phyloP scores from a whole-genome alignment of 2,888 invertebrate species.

The Synergus japonicus region DNA sequence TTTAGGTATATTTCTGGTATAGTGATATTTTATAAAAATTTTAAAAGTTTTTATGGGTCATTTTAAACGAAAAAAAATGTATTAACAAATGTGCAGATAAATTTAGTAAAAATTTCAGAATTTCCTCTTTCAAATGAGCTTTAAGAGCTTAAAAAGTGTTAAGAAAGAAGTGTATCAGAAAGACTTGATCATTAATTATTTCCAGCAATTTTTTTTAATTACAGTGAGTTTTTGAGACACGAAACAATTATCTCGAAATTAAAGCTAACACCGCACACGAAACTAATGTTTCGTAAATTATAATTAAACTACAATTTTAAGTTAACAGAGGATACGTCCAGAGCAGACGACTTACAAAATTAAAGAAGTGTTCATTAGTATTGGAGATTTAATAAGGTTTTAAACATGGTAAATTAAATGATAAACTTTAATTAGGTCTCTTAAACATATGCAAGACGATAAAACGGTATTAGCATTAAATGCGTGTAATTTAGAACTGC shows the following conservation, averaged over 20 bases:
- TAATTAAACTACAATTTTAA: background rate
- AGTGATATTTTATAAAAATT: no score
- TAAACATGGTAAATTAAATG: slow-evolving; percentile 18
- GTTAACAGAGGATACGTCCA: background rate
- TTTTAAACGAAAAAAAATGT: no score
- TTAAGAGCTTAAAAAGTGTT: no score
- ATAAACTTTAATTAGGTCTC: slow-evolving; percentile 9
- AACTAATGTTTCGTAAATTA: background rate
- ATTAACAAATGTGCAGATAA: no score
- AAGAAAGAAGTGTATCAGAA: background rate
- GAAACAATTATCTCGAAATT: background rate
- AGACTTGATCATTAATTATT: background rate
- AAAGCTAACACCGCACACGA: background rate
- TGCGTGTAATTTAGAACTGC: background rate
- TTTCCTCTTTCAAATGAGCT: no score
- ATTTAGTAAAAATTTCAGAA: no score
- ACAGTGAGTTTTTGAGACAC: background rate
- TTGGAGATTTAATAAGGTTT: background rate
- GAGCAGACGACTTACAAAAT: background rate
- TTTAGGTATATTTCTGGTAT: background rate
- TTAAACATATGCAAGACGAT: slow-evolving; percentile 22
- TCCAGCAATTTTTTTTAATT: no score
- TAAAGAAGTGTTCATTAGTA: background rate
- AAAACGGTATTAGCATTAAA: slow-evolving; percentile 37
- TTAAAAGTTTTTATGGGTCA: no score